phyloP scores from a whole-genome alignment of 2,797 vertebrate species.

The Octomys mimax region DNA sequence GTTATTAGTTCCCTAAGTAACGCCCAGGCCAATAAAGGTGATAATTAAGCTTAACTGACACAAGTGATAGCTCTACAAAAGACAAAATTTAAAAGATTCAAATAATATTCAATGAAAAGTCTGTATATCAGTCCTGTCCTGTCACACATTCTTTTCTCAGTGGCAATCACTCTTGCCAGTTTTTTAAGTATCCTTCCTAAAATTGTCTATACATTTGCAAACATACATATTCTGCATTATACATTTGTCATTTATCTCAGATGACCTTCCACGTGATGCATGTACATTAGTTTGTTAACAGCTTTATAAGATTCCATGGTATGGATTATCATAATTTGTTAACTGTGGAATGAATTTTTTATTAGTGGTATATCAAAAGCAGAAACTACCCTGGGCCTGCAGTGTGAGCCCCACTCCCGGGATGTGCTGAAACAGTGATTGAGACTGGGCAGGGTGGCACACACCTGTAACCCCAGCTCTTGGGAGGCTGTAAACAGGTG shows the following conservation, averaged over 20 bases:
- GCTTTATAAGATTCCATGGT: conserved; percentile 30
- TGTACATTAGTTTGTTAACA: not conserved
- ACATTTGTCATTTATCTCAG: conserved; percentile 2
- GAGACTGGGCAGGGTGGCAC: too few relatives aligned
- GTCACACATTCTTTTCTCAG: not conserved
- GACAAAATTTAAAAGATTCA: conserved; percentile 31
- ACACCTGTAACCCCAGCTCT: too few relatives aligned
- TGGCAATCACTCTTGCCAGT: not conserved
- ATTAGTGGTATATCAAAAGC: conserved; percentile 33
- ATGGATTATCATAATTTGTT: conserved; percentile 2
- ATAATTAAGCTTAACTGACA: not conserved
- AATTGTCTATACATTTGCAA: conserved; percentile 20
- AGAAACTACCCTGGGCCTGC: not conserved
- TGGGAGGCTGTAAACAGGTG: too few relatives aligned
- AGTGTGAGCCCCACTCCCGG: too few relatives aligned
- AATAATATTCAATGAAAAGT: conserved; percentile 30
- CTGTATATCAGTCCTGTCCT: not conserved
- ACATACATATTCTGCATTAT: not conserved
- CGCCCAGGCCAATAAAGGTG: not conserved
- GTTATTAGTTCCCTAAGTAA: not conserved
- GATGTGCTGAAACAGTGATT: too few relatives aligned
- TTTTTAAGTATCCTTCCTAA: conserved; percentile 16
- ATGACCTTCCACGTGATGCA: not conserved
- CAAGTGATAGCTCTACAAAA: not conserved
- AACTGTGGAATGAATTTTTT: conserved; percentile 44